Percentiles rank a stretch among this genome's conserved stretches.
Evolutionary conservation across 2,113 vertebrate species (phyloP).

Genomic region (Antechinus stuartii): DNA sequence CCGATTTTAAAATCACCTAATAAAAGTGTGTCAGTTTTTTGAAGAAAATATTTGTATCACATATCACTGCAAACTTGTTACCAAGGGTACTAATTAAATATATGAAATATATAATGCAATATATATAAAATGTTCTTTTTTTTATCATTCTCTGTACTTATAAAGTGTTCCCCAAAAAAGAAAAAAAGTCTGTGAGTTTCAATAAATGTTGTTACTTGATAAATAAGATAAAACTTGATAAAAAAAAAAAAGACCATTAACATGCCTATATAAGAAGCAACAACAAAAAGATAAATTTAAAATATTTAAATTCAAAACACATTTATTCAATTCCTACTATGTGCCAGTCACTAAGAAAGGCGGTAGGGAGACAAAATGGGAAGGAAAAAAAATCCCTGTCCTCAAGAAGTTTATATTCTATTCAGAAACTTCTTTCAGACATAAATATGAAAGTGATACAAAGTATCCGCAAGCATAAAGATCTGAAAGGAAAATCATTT

Average conservation of each 20-base stretch:
- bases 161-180: background rate
- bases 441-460: background rate
- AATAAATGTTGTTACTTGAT: background rate
- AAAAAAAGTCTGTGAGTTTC: background rate
- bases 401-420: background rate
- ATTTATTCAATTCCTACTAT: background rate
- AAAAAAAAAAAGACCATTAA: background rate
- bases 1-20: constrained; percentile 11
- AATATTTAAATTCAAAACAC: background rate
- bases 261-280: background rate
- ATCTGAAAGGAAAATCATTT: background rate
- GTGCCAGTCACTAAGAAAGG: background rate
- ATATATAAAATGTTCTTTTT: background rate
- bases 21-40: background rate
- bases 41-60: background rate
- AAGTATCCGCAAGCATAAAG: background rate
- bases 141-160: background rate
- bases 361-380: background rate
- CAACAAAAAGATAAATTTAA: background rate
- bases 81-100: background rate
- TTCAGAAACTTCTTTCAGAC: background rate
- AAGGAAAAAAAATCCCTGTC: background rate
- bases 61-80: background rate
- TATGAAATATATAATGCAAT: background rate
- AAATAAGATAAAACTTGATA: background rate